Evolutionary conservation across 2,797 vertebrate genomes (phyloP), one percentile per base, ranked within the genome.

Genomic region (Megaceryle alcyon): DNA sequence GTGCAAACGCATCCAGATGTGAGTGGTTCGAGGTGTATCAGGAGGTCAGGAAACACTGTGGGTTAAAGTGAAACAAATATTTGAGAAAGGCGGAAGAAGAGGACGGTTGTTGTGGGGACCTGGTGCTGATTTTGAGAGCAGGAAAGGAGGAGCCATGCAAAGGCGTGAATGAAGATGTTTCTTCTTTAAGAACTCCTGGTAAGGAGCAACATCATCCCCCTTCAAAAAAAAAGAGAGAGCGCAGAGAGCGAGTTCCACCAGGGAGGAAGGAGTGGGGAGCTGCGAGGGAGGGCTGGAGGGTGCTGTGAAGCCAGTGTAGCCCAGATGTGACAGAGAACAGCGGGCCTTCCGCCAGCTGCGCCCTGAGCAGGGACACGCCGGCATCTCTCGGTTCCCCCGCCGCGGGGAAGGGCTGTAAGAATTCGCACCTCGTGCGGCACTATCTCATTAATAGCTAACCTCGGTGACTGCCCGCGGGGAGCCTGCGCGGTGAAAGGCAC

Each of bases 281-380:
- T 66, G 81, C 41, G 63, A 82, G 64, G 39, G 83, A 80, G 77
- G 93, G 12, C 23, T 2, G 0, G 10, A 4, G 0, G 6, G 79
- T 84, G 41, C 87, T 33, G n/a, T 26, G 85, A 18, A 41, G 5
- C 9, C 3, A 2, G 72, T 51, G 31, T 28, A 10, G 12, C 29
- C 51, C 60, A 4, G 64, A 7, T 19, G 37, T 18, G 82, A 6
- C 73, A 10, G 13, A 6, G 59, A 16, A 4, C 1, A 41, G 12
- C 2, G 8, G 9, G 18, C 57, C 22, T 79, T 19, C 61, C 49
- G 6, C 0, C 3, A 0, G 44, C 44, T 20, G 10, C 20, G 44
- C 44, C 44, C 43, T 18, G 43, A 43, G 43, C n/a, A 1, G 11
- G 63, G 64, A 14, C 7, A 7, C 0, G 0, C 7, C 0, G 41